Evolutionary conservation across 1,140 invertebrate genomes (phyloP), one percentile per base, ranked within the genome.

Genomic region (Drosophila quadrilineata): DNA sequence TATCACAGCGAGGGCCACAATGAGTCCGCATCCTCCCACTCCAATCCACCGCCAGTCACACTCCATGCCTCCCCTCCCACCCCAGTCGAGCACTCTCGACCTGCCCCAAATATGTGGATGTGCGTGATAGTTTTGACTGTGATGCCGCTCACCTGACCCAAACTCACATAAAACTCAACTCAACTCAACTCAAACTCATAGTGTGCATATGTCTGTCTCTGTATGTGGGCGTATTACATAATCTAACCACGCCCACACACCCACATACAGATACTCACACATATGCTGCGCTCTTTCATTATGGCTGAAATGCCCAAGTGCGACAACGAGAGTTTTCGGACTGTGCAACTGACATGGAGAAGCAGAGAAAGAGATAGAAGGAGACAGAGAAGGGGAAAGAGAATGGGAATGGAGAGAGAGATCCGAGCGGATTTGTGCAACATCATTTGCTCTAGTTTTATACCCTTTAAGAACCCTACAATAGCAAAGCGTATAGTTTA

Each of bases 101-200:
- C 57, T 62, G 70, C 69, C 77, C 77, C 64, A 84, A 82, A 82
- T 77, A 64, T 74, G 70, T 85, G 79, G 45, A 68, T 84, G 74
- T 85, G 79, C 77, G 79, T 84, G 74, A 71, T 67, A 63, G 73
- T 75, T 84, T 84, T 82, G 76, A 84, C 76, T 76, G 62, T 9
- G 54, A 41, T 21, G 17, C 10, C 41, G 36, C 77, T 63, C 57
- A 84, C 77, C 77, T 82, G 77, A 84, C 73, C 77, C 57, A 48
- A 48, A 21, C 40, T 48, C 12, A 71, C 74, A 80, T 64, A 58
- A 75, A 76, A 70, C 54, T 66, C 40, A 40, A 62, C 63, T n/a
- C n/a, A n/a, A n/a, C n/a, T n/a, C n/a, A 43, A 43, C 40, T 43
- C 40, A 35, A 16, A 35, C 14, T 31, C 29, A 40, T 17, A 38